A percentile compares a stretch with the other conserved stretches of the same genome.
phyloP scores from a whole-genome alignment of 2,113 vertebrate species.

The Bagarius yarrelli region DNA sequence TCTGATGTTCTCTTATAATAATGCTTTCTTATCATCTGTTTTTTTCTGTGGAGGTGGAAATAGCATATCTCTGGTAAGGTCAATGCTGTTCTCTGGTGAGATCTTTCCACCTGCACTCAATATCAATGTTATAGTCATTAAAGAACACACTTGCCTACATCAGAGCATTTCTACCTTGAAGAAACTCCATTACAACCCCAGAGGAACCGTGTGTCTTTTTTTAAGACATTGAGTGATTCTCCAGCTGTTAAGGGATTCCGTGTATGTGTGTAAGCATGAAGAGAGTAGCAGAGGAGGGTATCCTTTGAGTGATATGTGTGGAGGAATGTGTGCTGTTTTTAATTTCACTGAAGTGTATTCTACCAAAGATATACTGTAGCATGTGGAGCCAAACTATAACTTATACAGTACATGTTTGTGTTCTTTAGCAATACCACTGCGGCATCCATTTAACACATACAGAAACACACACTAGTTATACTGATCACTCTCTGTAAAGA shows the following conservation, averaged over 20 bases:
- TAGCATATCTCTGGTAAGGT: constrained; percentile 1
- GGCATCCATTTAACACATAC: too few species aligned
- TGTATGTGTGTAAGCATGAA: background rate
- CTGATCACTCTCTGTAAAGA: too few species aligned
- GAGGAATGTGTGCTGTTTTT: constrained; percentile 7
- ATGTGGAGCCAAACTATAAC: constrained; percentile 14
- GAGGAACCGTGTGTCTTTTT: constrained; percentile 29
- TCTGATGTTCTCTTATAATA: background rate
- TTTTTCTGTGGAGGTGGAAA: background rate
- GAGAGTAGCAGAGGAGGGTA: background rate
- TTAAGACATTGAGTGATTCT: constrained; percentile 35
- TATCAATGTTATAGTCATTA: constrained; percentile 32
- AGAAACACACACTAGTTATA: too few species aligned
- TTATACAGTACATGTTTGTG: constrained; percentile 30
- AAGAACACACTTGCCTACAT: constrained; percentile 9
- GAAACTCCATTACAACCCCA: constrained; percentile 37
- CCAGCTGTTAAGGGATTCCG: constrained; percentile 34
- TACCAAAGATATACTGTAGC: constrained; percentile 10
- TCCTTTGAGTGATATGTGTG: background rate
- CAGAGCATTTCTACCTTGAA: constrained; percentile 27
- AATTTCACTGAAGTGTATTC: constrained; percentile 29
- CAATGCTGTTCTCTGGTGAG: constrained; percentile 16
- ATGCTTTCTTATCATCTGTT: background rate
- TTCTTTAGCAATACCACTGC: constrained; percentile 15
- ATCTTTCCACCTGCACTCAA: constrained; percentile 11